Base-by-base conservation (phyloP, 2,797 vertebrate species). In the Alcedo atthis region DNA sequence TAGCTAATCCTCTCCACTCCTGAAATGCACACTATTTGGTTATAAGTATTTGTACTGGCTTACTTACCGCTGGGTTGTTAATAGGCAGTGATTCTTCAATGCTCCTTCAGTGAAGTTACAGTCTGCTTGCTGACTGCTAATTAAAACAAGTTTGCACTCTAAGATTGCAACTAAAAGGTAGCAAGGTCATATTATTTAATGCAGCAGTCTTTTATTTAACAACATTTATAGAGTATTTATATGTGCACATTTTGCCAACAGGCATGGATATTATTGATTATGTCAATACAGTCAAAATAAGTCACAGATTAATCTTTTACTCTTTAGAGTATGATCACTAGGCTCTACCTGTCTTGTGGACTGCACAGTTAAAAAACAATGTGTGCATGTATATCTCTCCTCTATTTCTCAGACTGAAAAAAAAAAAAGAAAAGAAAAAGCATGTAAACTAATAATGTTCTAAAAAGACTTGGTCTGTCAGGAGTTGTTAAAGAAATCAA, bases 1-100 rank as follows among this genome's bases (percentile, higher is more conserved):
- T 98, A 98, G 98, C 97, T 98, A 98, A 98, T 98, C 97, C 97
- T 98, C 96, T 98, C 95, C 95, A 98, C 98, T 98, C 97, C 96
- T 98, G 98, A 98, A 98, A 98, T 98, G 98, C 97, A 98, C 97
- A 98, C 98, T 98, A 98, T 98, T 98, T 98, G 98, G 98, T 98
- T 98, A 97, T 98, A 98, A 98, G 98, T 98, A 98, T 98, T 98
- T 98, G 97, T 97, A 97, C 97, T 97, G 97, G 96, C 97, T 98
- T 98, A 97, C 98, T 98, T 98, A 98, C 98, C 96, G 98, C 98
- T 98, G 98, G 96, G 98, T 96, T 98, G 98, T 98, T 98, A 98
- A 98, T 98, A 98, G 97, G 97, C 97, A 98, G 97, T 97, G 97
- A 98, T 98, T 98, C 97, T 98, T 98, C 98, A 98, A 97, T 97